phyloP scores from a whole-genome alignment of 2,888 invertebrate species.

The Pammene fasciana region DNA sequence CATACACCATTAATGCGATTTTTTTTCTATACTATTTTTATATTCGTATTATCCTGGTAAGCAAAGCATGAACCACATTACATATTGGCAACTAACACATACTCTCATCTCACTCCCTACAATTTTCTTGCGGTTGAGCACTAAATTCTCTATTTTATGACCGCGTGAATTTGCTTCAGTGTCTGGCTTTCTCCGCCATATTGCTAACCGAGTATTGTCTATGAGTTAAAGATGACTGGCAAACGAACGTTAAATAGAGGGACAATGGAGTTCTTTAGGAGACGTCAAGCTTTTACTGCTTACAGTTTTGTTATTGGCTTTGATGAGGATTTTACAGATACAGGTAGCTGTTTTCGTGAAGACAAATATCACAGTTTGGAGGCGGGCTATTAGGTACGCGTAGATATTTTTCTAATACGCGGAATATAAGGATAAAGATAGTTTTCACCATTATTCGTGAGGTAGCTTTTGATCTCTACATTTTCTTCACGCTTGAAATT shows the following conservation, averaged over 20 bases:
- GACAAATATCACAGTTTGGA: too few relatives aligned
- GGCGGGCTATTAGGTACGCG: too few relatives aligned
- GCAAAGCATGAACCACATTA: too few relatives aligned
- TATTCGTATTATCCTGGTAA: too few relatives aligned
- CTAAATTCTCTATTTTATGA: constrained; percentile 23
- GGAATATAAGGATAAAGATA: too few relatives aligned
- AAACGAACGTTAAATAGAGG: constrained; percentile 22
- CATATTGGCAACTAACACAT: too few relatives aligned
- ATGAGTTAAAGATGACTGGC: constrained; percentile 5
- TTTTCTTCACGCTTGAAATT: too few relatives aligned
- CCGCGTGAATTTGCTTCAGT: constrained; percentile 22
- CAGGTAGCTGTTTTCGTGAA: not conserved
- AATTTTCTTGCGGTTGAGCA: constrained; percentile 4
- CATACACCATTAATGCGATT: too few relatives aligned
- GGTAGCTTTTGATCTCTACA: too few relatives aligned
- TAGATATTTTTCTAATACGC: too few relatives aligned
- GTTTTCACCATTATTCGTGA: too few relatives aligned
- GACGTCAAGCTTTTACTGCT: constrained; percentile 12
- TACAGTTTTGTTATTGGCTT: constrained; percentile 1
- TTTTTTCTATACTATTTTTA: too few relatives aligned
- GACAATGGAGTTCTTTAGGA: constrained; percentile 25
- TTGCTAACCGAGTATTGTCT: constrained; percentile 26
- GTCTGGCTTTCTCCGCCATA: constrained; percentile 24
- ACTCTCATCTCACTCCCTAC: not conserved
- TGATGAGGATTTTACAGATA: not conserved